phyloP scores from a whole-genome alignment of 2,797 vertebrate genomes.

The Coccyzus lansbergi region DNA sequence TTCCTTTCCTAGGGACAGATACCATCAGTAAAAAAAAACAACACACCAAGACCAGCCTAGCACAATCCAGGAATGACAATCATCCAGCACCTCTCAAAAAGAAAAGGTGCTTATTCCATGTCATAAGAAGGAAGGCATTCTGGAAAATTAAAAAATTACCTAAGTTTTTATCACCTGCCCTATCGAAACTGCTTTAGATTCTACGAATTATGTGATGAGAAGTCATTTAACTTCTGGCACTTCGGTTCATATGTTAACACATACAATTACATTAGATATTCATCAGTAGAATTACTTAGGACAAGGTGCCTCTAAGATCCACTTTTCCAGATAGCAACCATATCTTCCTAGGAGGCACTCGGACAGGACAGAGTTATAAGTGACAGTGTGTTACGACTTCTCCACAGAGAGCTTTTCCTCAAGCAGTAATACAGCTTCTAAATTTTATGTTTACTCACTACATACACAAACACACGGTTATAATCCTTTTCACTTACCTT shows the following conservation, averaged over 20 bases:
- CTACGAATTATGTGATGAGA: neutral
- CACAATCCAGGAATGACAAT: neutral
- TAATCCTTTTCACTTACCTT: constrained; percentile 83
- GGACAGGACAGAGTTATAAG: neutral
- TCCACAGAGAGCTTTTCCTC: neutral
- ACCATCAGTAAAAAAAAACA: neutral
- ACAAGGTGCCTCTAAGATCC: neutral
- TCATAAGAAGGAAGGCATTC: neutral
- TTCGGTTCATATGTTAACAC: neutral
- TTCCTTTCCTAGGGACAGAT: neutral
- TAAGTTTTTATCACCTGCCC: neutral
- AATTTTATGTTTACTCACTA: neutral
- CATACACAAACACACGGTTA: neutral
- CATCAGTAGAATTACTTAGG: neutral
- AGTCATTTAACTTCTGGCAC: neutral
- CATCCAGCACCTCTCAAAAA: neutral
- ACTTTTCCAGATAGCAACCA: neutral
- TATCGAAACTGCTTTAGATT: neutral
- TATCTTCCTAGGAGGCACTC: neutral
- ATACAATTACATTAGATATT: neutral
- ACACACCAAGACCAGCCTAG: neutral
- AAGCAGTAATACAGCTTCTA: neutral
- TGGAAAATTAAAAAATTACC: neutral
- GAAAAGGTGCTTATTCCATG: neutral
- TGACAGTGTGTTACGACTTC: neutral